phyloP scores from a whole-genome alignment of 2,113 vertebrate species.

The Petromus typicus region DNA sequence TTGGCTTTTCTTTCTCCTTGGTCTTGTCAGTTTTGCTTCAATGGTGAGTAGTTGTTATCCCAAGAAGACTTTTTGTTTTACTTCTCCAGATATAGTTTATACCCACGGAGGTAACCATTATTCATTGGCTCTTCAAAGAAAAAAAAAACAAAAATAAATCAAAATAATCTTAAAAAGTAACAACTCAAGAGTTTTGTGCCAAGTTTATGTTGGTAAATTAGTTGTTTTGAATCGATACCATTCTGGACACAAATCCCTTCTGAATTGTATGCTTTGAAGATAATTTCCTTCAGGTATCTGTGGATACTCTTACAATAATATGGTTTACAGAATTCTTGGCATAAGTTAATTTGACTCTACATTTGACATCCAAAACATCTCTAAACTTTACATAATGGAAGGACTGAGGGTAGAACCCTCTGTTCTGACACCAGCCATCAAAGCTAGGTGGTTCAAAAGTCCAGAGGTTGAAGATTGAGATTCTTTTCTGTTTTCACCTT shows the following conservation, averaged over 20 bases:
- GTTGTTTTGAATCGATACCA: neutral
- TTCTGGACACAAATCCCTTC: neutral
- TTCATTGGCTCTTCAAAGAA: neutral
- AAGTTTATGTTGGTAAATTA: neutral
- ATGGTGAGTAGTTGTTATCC: neutral
- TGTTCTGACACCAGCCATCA: neutral
- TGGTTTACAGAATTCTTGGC: neutral
- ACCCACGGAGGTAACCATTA: accelerated
- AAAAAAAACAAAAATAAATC: neutral
- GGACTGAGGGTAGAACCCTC: neutral
- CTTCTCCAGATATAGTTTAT: neutral
- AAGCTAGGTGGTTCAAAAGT: neutral
- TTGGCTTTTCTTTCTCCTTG: neutral
- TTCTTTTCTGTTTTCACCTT: neutral
- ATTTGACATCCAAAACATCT: neutral
- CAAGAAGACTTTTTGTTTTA: neutral
- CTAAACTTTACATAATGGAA: neutral
- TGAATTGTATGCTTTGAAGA: neutral
- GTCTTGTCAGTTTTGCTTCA: neutral
- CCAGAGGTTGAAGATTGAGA: neutral
- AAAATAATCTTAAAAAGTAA: neutral
- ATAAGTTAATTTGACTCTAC: neutral
- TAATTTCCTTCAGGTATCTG: too few relatives aligned
- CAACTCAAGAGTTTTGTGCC: neutral
- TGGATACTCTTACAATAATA: too few relatives aligned